Conservation (phyloP, 2,888 invertebrate species). For the Erebia aethiops region DNA sequence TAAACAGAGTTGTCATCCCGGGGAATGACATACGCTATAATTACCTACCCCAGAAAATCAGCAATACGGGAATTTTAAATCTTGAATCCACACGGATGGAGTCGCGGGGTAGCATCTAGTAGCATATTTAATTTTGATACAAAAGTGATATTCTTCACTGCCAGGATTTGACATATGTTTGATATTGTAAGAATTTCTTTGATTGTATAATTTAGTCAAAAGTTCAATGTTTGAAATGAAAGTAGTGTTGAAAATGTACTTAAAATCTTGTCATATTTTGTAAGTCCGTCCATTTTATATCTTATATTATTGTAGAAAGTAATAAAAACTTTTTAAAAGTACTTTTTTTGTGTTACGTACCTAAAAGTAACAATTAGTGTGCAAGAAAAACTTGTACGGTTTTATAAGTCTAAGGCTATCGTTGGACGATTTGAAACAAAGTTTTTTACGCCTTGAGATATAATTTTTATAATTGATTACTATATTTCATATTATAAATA, state of each 20-base stretch:
- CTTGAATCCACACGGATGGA: too few species aligned
- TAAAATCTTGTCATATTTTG: slow-evolving; percentile 16
- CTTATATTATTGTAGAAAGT: background rate
- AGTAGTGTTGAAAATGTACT: background rate
- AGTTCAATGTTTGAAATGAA: background rate
- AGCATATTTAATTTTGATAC: background rate
- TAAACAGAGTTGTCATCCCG: too few species aligned
- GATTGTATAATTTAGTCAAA: background rate
- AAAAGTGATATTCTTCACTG: slow-evolving; percentile 4
- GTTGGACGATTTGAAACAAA: background rate
- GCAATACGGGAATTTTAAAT: too few species aligned
- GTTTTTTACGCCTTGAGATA: background rate
- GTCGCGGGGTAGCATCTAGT: too few species aligned
- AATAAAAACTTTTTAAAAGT: background rate
- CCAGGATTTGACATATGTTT: background rate
- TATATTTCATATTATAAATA: background rate
- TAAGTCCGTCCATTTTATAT: slow-evolving; percentile 17
- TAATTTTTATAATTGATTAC: too few species aligned
- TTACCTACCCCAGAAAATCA: too few species aligned
- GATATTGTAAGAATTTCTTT: background rate
- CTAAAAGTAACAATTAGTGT: too few species aligned
- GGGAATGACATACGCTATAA: too few species aligned
- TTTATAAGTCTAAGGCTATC: background rate
- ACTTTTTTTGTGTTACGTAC: background rate
- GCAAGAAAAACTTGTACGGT: background rate